These are phyloP conservation scores for Hexactinellida sp. DNA, from an alignment of 37 sponge, comb jelly and placozoan genomes.

Conservation along the genomic window DNA sequence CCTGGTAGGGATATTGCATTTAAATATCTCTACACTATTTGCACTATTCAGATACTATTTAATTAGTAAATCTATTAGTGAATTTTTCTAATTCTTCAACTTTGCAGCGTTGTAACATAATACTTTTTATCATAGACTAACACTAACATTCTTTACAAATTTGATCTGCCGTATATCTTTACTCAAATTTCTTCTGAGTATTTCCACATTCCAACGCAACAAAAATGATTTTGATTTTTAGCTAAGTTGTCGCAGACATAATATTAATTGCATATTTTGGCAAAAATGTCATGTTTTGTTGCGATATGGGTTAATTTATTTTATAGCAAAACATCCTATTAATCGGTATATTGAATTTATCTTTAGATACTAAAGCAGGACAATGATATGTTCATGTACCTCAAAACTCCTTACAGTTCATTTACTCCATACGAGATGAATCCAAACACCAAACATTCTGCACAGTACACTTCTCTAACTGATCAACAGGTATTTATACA, in stretches of 20 bases:
- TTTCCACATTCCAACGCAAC: not conserved
- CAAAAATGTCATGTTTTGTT: too few relatives aligned
- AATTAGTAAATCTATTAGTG: not conserved
- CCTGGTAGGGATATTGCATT: not conserved
- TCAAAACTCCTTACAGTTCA: not conserved
- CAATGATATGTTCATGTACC: not conserved
- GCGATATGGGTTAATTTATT: not conserved
- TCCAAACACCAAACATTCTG: not conserved
- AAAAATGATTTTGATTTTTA: not conserved
- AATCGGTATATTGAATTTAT: not conserved
- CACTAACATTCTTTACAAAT: not conserved
- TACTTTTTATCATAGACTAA: not conserved
- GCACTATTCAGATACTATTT: not conserved
- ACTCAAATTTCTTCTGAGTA: not conserved
- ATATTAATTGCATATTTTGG: not conserved
- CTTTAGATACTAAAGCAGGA: not conserved
- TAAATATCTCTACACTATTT: not conserved
- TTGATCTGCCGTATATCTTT: not conserved
- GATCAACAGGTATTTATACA: conserved; percentile 3
- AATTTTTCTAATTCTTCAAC: not conserved
- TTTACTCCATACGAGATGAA: not conserved
- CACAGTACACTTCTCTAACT: not conserved
- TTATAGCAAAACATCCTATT: not conserved
- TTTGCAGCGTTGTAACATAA: not conserved
- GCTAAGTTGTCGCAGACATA: not conserved